Conservation (phyloP, 1,140 invertebrate species). For the Myzus persicae region DNA sequence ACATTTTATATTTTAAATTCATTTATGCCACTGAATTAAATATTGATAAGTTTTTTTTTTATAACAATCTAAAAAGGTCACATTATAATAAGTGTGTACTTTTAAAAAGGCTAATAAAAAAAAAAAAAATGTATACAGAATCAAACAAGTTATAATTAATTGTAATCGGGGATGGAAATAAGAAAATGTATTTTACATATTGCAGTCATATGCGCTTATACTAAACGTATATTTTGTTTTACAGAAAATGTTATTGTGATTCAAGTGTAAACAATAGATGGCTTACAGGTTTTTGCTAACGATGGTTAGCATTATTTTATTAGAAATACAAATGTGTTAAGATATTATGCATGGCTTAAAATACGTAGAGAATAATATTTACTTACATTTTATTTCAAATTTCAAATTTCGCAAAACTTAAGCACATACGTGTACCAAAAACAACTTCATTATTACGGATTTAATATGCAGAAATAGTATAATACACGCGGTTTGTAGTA, state of each 20-base stretch:
- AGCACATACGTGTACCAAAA: background rate
- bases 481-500: background rate
- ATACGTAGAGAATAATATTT: background rate
- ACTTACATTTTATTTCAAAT: background rate
- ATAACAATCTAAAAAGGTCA: background rate
- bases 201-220: background rate
- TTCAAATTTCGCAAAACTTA: background rate
- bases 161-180: background rate
- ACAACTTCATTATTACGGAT: background rate
- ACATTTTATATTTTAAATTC: background rate
- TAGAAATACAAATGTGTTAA: background rate
- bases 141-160: background rate
- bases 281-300: background rate
- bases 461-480: background rate
- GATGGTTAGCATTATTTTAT: background rate
- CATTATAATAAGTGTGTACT: background rate
- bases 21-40: no score
- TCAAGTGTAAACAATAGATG: background rate
- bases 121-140: no score
- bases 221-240: background rate
- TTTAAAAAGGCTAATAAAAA: no score
- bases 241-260: background rate
- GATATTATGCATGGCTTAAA: background rate
- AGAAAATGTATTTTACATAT: background rate
- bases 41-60: no score